Evolutionary conservation across 1,140 invertebrate species (phyloP), one percentile per base, ranked within the genome.

Genomic region (Calliphora vicina): DNA sequence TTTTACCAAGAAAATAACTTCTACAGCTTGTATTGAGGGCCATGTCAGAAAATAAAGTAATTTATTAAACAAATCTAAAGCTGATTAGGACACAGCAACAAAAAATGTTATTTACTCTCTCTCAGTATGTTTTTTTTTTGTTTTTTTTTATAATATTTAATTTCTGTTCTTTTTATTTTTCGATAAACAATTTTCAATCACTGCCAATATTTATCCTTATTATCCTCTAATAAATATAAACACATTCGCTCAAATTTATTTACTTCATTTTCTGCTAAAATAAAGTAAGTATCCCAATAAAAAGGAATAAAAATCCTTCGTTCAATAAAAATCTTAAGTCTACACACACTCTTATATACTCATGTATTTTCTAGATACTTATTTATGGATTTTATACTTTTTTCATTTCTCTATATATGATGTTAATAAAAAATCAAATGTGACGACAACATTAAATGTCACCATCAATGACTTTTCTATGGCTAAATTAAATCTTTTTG

Each of bases 371-470:
- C 35, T 35, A n/a, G n/a, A n/a, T 57, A 5, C 12, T 12, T 10
- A 17, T 57, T 57, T 17, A 17, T 57, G 15, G 13, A 57, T 57
- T 67, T 20, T 67, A 67, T 20, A 67, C 57, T 67, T 23, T 23
- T 20, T 67, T 23, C n/a, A 57, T 57, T n/a, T 10, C 35, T 35
- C 5, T 5, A 35, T 67, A 20, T 23, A 67, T 67, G 57, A 67
- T 20, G 57, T 67, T 61, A 20, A 23, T 67, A 67, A 67, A 57
- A 67, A 67, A 67, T 67, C 57, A 67, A 67, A 67, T 17, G 57
- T 67, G 57, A 67, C 57, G 57, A 67, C 57, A 67, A 67, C 57
- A 67, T 67, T 67, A 67, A 67, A 67, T 67, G 57, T 67, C 57
- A 67, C 20, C 57, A 67, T 67, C 57, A 67, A 67, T 67, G 57